Conservation (phyloP, 1,140 invertebrate species). For the Drosophila jambulina region DNA sequence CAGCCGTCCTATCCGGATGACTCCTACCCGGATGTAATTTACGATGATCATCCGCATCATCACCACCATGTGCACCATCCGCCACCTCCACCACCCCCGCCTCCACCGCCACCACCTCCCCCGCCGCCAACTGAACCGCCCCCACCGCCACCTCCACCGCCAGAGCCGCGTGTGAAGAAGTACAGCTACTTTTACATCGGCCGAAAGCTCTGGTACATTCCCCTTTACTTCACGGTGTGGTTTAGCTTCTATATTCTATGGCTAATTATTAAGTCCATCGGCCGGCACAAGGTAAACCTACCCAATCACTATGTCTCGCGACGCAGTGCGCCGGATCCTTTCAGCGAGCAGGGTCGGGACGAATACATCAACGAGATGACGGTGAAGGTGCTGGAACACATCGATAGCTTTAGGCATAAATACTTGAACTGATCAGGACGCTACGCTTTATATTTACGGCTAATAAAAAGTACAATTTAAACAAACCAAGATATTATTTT, state of each 20-base stretch:
- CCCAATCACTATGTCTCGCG: slow-evolving; percentile 80
- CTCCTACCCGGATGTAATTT: slow-evolving; percentile 73
- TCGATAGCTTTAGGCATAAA: slow-evolving; percentile 81
- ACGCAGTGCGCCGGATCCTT: slow-evolving; percentile 62
- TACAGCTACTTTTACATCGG: slow-evolving; percentile 94
- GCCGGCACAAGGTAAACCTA: slow-evolving; percentile 89
- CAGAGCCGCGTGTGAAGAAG: slow-evolving; percentile 89
- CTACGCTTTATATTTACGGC: slow-evolving; percentile 47
- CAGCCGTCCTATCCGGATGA: slow-evolving; percentile 47
- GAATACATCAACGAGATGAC: slow-evolving; percentile 80
- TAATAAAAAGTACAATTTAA: slow-evolving; percentile 55
- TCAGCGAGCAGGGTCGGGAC: slow-evolving; percentile 48
- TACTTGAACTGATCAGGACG: slow-evolving; percentile 68
- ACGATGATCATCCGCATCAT: slow-evolving; percentile 59
- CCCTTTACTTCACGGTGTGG: slow-evolving; percentile 93
- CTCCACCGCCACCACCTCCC: slow-evolving; percentile 83
- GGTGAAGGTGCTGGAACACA: slow-evolving; percentile 77
- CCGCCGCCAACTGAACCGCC: slow-evolving; percentile 85
- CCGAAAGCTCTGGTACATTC: slow-evolving; percentile 92
- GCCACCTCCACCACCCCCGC: slow-evolving; percentile 48
- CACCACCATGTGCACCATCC: slow-evolving; percentile 85
- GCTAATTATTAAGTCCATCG: slow-evolving; percentile 91
- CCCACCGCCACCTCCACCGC: slow-evolving; percentile 86
- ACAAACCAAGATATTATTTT: neutral
- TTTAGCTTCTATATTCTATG: slow-evolving; percentile 92